A percentile compares a stretch with the other conserved stretches of the same genome.
These are phyloP conservation scores for Scopus umbretta DNA, from an alignment of 2,113 vertebrate genomes.

Conservation along the genomic window DNA sequence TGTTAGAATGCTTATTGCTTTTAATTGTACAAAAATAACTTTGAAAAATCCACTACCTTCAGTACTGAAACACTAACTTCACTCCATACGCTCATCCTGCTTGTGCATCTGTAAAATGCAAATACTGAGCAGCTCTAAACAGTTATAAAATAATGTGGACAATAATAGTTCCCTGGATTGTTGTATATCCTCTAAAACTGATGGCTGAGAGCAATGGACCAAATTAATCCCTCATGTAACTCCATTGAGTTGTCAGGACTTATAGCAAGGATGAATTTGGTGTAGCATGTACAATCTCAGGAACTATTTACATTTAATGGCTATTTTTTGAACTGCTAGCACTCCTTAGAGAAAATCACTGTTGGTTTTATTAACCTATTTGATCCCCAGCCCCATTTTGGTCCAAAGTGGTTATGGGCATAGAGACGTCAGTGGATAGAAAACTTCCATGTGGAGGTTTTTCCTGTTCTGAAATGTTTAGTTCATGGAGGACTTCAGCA, in stretches of 20 bases:
- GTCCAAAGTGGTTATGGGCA: neutral
- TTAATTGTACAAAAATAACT: neutral
- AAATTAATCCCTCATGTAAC: conserved; percentile 46
- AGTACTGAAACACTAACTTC: neutral
- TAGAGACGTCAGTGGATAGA: neutral
- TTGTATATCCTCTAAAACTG: neutral
- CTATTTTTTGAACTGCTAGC: neutral
- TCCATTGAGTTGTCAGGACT: neutral
- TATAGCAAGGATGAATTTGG: neutral
- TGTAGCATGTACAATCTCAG: neutral
- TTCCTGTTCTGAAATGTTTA: neutral
- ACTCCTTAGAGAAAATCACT: neutral
- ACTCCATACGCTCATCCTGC: neutral
- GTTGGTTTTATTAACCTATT: neutral
- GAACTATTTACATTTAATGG: neutral
- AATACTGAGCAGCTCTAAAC: neutral
- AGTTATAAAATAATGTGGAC: neutral
- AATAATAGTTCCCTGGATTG: conserved; percentile 16
- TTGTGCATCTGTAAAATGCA: neutral
- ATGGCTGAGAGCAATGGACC: conserved; percentile 1
- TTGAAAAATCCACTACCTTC: neutral
- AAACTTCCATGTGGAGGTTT: neutral
- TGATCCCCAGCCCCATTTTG: neutral
- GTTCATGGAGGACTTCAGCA: neutral
- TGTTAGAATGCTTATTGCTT: neutral